Conservation (phyloP, 2,888 invertebrate species). For the Conops quadrifasciatus region DNA sequence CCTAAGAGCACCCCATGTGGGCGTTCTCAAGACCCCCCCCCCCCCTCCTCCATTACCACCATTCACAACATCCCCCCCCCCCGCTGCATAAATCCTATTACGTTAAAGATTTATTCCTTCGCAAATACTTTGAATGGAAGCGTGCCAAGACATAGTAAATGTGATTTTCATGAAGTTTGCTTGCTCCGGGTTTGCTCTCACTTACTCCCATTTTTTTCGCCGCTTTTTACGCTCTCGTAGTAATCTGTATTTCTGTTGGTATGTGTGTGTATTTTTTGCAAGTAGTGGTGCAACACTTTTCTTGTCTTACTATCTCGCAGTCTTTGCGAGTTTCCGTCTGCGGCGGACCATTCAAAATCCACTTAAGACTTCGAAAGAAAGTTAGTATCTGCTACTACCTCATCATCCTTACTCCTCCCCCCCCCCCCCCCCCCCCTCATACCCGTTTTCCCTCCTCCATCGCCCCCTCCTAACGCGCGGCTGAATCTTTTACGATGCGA, state of each 20-base stretch:
- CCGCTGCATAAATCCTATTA: not conserved
- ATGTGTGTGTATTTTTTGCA: conserved; percentile 8
- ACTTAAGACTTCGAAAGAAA: conserved; percentile 30
- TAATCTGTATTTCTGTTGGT: not conserved
- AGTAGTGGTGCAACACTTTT: conserved; percentile 1
- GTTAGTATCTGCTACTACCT: not conserved
- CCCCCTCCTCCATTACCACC: not conserved
- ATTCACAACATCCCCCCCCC: not conserved
- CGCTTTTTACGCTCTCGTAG: conserved; percentile 1
- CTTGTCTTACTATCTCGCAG: not conserved
- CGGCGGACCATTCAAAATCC: conserved; percentile 34
- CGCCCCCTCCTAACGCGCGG: not conserved
- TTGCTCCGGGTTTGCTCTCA: conserved; percentile 8
- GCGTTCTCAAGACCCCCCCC: not conserved
- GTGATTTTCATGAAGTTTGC: conserved; percentile 41
- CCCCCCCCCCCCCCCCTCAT: no score
- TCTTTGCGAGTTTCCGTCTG: not conserved
- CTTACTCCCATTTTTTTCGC: no score
- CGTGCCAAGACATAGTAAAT: conserved; percentile 42
- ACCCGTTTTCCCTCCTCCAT: not conserved
- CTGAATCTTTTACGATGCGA: not conserved
- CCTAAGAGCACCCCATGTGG: not conserved
- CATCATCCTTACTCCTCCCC: not conserved
- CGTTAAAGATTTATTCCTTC: conserved; percentile 36
- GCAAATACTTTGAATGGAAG: conserved; percentile 39